Evolutionary conservation across 2,113 vertebrate species (phyloP).

Genomic region (Sebastes schlegelii): DNA sequence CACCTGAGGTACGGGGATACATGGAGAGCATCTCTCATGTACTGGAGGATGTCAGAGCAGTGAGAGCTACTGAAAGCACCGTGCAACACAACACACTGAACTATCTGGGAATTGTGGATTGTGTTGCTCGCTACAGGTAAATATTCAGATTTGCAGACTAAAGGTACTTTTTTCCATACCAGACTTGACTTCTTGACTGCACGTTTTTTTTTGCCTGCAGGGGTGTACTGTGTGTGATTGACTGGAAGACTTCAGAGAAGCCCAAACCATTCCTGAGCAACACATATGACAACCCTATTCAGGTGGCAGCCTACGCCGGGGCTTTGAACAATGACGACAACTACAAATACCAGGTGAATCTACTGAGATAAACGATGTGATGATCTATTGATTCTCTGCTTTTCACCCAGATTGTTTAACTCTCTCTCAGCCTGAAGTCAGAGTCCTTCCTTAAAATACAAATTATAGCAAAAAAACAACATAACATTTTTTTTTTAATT

Average conservation of each 20-base stretch:
- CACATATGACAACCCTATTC: conserved; percentile 95
- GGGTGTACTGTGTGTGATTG: conserved; percentile 92
- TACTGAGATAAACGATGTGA: not conserved
- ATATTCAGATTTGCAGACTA: conserved; percentile 17
- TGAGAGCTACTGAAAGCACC: conserved; percentile 91
- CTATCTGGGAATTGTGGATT: conserved; percentile 93
- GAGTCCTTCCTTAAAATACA: not conserved
- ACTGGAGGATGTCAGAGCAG: conserved; percentile 85
- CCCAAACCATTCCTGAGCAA: conserved; percentile 89
- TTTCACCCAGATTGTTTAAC: not conserved
- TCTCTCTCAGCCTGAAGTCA: not conserved
- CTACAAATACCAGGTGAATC: conserved; percentile 93
- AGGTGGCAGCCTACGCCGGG: conserved; percentile 94
- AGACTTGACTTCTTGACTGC: not conserved
- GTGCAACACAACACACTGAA: conserved; percentile 88
- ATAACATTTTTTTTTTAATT: too few relatives aligned
- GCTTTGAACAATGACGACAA: conserved; percentile 92
- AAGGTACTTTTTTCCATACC: not conserved
- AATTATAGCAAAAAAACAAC: not conserved
- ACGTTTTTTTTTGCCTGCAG: conserved; percentile 74
- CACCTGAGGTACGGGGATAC: conserved; percentile 81
- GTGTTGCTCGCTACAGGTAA: conserved; percentile 94
- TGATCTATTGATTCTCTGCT: not conserved
- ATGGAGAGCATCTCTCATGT: conserved; percentile 88
- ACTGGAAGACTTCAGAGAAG: conserved; percentile 98